Evolutionary conservation across 2,113 vertebrate species (phyloP).

Genomic region (Sinocyclocheilus rhinocerous): DNA sequence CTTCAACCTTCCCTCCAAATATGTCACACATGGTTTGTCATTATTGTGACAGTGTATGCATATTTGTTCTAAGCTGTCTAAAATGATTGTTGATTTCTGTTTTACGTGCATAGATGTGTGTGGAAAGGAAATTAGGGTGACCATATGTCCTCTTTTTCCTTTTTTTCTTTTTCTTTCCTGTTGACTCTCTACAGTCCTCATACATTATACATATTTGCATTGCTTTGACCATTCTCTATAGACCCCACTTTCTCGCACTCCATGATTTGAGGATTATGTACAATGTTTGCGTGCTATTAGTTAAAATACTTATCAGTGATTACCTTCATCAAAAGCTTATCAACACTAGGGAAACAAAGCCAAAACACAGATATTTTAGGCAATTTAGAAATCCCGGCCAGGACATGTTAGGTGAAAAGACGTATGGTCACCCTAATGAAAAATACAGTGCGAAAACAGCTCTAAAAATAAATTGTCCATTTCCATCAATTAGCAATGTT

Average conservation of each 20-base stretch:
- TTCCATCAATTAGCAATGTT: not conserved
- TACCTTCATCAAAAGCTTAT: not conserved
- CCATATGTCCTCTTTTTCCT: not conserved
- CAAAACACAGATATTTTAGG: not conserved
- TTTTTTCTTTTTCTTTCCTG: not conserved
- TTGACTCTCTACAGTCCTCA: not conserved
- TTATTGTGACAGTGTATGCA: conserved; percentile 9
- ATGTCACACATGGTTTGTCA: conserved; percentile 39
- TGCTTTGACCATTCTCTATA: too few species aligned
- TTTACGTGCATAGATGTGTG: not conserved
- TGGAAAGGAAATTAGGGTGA: not conserved
- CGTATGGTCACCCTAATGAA: not conserved
- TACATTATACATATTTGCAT: too few species aligned
- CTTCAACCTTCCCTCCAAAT: conserved; percentile 14
- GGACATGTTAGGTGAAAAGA: not conserved
- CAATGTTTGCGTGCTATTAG: not conserved
- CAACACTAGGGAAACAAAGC: too few species aligned
- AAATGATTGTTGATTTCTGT: conserved; percentile 18
- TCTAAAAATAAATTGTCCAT: not conserved
- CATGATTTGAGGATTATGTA: too few species aligned
- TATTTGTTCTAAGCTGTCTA: conserved; percentile 36
- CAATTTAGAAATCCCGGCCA: not conserved
- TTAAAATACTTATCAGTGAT: not conserved
- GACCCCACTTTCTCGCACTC: not conserved
- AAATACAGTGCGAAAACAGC: not conserved